Evolutionary conservation across 2,888 invertebrate species (phyloP), one percentile per base, ranked within the genome.

Genomic region (Galeruca laticollis): DNA sequence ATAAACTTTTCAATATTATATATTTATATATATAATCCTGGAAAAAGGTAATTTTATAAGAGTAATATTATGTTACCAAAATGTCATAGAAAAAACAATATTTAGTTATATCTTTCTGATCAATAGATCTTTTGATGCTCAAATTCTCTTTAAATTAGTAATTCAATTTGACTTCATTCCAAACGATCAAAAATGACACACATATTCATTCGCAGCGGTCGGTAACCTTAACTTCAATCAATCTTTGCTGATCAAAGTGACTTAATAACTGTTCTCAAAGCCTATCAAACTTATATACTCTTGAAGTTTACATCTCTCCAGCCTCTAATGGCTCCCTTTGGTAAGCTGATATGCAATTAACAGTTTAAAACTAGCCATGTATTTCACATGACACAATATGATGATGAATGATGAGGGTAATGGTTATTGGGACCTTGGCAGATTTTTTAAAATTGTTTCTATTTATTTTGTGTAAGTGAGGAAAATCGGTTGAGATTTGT

Each of bases 301-400:
- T 9, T 51, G 51, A 61, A 61, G 35, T 61, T 61, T 61, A 37
- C 52, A 52, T 62, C 52, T 35, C 52, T 52, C 37, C 37, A 20
- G n/a, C 40, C 40, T 52, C 63, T 60, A 69, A 52, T 37, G 49
- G 37, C 49, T 15, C 59, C 47, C 69, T 69, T 69, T 69, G 69
- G 59, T 52, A 63, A 69, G 52, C 52, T 52, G 69, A 64, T 69
- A 69, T 62, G 69, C 63, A 63, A 63, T 69, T 60, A 69, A 69
- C 69, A 51, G 59, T 66, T 37, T 47, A 33, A 59, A 59, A 49
- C 66, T 59, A 66, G 56, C 33, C 49, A 47, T 37, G 59, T 59
- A 59, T 37, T 37, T 40, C 59, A 15, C 33, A 59, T 11, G n/a
- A 35, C 13, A 43, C 15, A 15, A 43, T n/a, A 0, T 43, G 6